phyloP scores from a whole-genome alignment of 53 echinoderm and acorn worm species.

The Holothuria scabra region DNA sequence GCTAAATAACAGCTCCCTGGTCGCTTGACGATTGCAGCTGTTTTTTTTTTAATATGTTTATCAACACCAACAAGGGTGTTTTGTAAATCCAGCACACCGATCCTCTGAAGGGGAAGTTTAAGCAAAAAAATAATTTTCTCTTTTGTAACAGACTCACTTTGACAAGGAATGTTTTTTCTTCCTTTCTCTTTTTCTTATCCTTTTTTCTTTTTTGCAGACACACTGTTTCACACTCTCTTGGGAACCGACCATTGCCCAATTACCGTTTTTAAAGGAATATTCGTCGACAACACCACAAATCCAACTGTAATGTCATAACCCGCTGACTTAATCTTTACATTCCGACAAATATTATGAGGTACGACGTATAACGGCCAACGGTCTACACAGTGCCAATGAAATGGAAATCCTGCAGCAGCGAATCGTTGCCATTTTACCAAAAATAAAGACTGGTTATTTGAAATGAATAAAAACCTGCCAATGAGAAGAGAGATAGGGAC shows the following conservation, averaged over 20 bases:
- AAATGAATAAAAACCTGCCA: background rate
- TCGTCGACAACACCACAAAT: background rate
- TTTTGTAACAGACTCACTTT: too few relatives aligned
- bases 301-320: background rate
- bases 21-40: too few relatives aligned
- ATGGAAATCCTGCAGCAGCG: background rate
- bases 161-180: too few relatives aligned
- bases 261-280: background rate
- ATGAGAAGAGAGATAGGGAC: background rate
- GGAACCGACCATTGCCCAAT: slow-evolving; percentile 17
- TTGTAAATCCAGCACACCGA: too few relatives aligned
- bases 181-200: too few relatives aligned
- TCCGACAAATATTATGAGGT: background rate
- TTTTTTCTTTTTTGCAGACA: too few relatives aligned
- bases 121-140: too few relatives aligned
- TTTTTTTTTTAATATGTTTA: too few relatives aligned
- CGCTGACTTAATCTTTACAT: background rate
- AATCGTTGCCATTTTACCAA: background rate
- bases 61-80: too few relatives aligned
- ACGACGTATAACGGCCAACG: too few relatives aligned
- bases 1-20: too few relatives aligned
- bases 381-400: slow-evolving; percentile 4
- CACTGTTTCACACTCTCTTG: background rate
- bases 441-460: background rate
- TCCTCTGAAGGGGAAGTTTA: too few relatives aligned